These are phyloP conservation scores for Anagyrus pseudococci DNA, from an alignment of 2,888 invertebrate genomes.

Conservation along the genomic window DNA sequence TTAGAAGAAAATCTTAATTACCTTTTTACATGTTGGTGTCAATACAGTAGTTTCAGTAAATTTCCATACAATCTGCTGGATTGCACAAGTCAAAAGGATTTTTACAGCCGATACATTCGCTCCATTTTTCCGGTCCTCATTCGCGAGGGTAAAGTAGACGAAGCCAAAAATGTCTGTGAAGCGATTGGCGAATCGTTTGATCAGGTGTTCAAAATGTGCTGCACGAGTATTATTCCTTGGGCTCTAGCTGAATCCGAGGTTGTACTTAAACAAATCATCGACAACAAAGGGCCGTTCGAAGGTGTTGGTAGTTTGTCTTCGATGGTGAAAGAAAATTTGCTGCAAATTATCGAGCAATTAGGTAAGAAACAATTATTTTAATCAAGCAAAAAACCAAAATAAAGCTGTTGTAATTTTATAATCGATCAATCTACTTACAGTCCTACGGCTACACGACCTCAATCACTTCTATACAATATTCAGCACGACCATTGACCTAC, in stretches of 20 bases:
- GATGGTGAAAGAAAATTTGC: constrained; percentile 53
- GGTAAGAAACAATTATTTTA: constrained; percentile 42
- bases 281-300: constrained; percentile 48
- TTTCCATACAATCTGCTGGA: constrained; percentile 63
- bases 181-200: constrained; percentile 45
- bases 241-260: constrained; percentile 39
- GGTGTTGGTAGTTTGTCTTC: constrained; percentile 45
- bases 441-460: constrained; percentile 57
- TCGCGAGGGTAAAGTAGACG: constrained; percentile 50
- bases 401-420: background rate
- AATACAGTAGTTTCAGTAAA: constrained; percentile 57
- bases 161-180: constrained; percentile 50
- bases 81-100: constrained; percentile 56
- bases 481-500: constrained; percentile 55
- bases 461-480: constrained; percentile 62
- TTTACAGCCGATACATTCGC: constrained; percentile 59
- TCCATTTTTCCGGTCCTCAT: constrained; percentile 61
- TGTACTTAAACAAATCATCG: constrained; percentile 44
- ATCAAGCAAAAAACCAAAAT: background rate
- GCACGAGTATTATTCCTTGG: constrained; percentile 48
- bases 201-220: constrained; percentile 51
- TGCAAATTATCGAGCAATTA: constrained; percentile 52
- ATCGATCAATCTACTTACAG: constrained; percentile 37
- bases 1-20: constrained; percentile 63
- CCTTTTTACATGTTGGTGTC: constrained; percentile 65